A percentile compares a stretch with the other conserved stretches of the same genome.
Evolutionary conservation across 2,888 invertebrate species (phyloP).

Genomic region (Callyntrura guangdongensis): DNA sequence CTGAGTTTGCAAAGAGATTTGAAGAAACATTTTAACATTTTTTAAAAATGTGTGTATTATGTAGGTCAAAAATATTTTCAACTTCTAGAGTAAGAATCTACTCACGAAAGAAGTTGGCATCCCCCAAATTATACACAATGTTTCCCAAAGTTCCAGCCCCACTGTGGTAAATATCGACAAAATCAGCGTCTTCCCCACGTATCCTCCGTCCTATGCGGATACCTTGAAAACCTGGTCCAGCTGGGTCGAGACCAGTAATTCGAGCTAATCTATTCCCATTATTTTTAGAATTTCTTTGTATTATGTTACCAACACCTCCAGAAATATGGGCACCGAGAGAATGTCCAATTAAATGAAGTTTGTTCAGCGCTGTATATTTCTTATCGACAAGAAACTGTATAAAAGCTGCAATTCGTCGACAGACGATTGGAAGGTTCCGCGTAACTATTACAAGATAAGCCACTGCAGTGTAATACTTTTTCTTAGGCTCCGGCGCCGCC

Average conservation of each 20-base stretch:
- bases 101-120: constrained; percentile 68
- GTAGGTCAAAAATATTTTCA: not conserved
- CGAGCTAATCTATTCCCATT: constrained; percentile 8
- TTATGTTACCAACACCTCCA: constrained; percentile 33
- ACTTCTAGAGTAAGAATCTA: not conserved
- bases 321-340: constrained; percentile 65
- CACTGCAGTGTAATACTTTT: not conserved
- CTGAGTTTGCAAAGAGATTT: not conserved
- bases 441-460: constrained; percentile 40
- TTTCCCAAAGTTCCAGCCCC: constrained; percentile 61
- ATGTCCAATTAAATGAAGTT: constrained; percentile 63
- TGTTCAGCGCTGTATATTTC: not conserved
- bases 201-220: constrained; percentile 5
- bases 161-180: constrained; percentile 73
- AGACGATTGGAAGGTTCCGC: constrained; percentile 64
- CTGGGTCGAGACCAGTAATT: constrained; percentile 61
- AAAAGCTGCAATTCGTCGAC: constrained; percentile 52
- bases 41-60: not conserved
- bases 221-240: constrained; percentile 55
- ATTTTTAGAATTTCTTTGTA: not conserved
- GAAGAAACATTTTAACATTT: not conserved
- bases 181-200: constrained; percentile 15
- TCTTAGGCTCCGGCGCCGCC: constrained; percentile 44
- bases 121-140: constrained; percentile 2
- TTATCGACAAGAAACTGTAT: constrained; percentile 51